Percentiles rank a stretch among this genome's conserved stretches.
Evolutionary conservation across 2,888 invertebrate species (phyloP).

Genomic region (Mongoloraphidia duomilia): DNA sequence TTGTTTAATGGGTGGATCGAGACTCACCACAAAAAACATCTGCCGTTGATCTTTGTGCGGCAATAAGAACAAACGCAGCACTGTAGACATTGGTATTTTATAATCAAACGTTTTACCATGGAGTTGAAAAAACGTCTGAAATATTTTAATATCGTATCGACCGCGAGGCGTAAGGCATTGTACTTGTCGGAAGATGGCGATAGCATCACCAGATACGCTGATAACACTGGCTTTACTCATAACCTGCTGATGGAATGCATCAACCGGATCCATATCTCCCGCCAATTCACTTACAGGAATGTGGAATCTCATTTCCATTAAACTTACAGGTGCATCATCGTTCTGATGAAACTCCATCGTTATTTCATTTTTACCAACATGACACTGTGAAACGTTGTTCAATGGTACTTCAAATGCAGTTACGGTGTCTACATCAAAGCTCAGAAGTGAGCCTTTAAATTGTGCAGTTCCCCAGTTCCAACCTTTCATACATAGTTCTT

Average conservation of each 20-base stretch:
- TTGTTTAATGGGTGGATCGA: conserved; percentile 98
- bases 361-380: conserved; percentile 94
- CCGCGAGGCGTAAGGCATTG: conserved; percentile 98
- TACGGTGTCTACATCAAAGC: conserved; percentile 68
- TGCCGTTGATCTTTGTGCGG: conserved; percentile 97
- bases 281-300: conserved; percentile 83
- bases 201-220: conserved; percentile 93
- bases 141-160: conserved; percentile 92
- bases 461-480: conserved; percentile 99
- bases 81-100: conserved; percentile 96
- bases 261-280: conserved; percentile 82
- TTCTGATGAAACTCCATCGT: conserved; percentile 97
- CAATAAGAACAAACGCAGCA: conserved; percentile 81
- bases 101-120: conserved; percentile 99
- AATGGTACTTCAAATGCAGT: conserved; percentile 94
- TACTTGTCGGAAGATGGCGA: conserved; percentile 91
- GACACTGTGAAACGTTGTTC: conserved; percentile 89
- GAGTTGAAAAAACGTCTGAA: conserved; percentile 78
- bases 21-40: conserved; percentile 93
- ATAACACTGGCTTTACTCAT: conserved; percentile 96
- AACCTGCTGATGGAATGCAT: conserved; percentile 93
- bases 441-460: conserved; percentile 76
- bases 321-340: conserved; percentile 92
- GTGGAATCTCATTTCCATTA: conserved; percentile 96
- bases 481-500: conserved; percentile 86